A percentile compares a stretch with the other conserved stretches of the same genome.
Conservation (phyloP, 2,113 vertebrate genomes). For the Heterochromis multidens region DNA sequence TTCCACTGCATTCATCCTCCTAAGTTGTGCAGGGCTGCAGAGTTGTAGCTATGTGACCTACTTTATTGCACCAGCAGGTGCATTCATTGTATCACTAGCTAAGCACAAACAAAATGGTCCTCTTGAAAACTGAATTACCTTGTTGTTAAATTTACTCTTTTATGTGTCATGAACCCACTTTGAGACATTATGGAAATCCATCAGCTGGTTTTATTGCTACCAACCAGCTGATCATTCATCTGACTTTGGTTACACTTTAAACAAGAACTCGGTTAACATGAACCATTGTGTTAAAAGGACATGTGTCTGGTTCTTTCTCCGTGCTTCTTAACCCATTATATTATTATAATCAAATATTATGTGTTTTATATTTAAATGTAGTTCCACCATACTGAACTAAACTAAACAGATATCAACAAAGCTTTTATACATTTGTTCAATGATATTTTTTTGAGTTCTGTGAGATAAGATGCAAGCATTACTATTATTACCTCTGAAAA, state of each 20-base stretch:
- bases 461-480: too few species aligned
- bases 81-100: neutral
- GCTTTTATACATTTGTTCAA: too few species aligned
- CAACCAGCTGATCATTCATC: neutral
- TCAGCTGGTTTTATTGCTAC: neutral
- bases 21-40: neutral
- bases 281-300: neutral
- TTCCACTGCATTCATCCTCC: neutral
- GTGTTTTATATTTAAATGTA: neutral
- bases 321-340: neutral
- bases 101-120: neutral
- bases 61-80: neutral
- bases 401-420: too few species aligned
- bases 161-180: neutral
- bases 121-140: neutral
- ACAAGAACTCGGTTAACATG: neutral
- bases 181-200: neutral
- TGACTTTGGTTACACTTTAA: neutral
- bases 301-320: neutral
- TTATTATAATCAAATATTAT: neutral
- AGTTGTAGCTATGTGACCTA: neutral
- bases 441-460: too few species aligned
- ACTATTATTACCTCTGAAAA: too few species aligned
- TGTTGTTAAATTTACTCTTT: neutral
- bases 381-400: too few species aligned